These are phyloP conservation scores for Corythornis madagascariensis DNA, from an alignment of 2,113 vertebrate species.

Conservation along the genomic window DNA sequence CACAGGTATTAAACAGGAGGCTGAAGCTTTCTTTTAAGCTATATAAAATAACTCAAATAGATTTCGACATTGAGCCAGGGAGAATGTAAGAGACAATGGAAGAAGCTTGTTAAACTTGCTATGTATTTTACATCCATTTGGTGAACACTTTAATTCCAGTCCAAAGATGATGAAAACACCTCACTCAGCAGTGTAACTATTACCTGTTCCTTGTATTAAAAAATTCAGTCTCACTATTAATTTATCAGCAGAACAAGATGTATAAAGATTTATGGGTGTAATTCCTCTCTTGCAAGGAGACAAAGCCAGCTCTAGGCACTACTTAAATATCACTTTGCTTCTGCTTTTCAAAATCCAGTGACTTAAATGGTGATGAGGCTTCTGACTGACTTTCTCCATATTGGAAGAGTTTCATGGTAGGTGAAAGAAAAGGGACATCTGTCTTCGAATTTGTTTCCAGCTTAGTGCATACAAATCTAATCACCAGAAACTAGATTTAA, in stretches of 20 bases:
- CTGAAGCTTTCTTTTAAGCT: background rate
- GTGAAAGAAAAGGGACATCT: constrained; percentile 7
- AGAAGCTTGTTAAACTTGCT: background rate
- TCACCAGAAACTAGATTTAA: background rate
- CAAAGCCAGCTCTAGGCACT: background rate
- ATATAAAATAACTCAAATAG: background rate
- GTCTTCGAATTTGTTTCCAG: background rate
- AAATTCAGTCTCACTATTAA: background rate
- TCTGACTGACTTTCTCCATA: background rate
- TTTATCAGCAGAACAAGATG: background rate
- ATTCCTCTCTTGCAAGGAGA: background rate
- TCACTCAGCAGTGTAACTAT: background rate
- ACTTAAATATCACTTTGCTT: background rate
- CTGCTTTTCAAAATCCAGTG: background rate
- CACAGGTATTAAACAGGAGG: background rate
- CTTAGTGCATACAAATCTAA: background rate
- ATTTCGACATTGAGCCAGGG: background rate
- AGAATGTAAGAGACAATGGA: background rate
- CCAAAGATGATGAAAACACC: background rate
- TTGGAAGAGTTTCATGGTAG: background rate
- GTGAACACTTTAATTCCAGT: background rate
- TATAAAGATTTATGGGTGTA: constrained; percentile 15
- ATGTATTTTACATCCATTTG: background rate
- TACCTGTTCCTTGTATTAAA: background rate
- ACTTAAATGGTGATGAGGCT: background rate